Conservation (phyloP, 2,113 vertebrate species). For the Hemiprocne comata region DNA sequence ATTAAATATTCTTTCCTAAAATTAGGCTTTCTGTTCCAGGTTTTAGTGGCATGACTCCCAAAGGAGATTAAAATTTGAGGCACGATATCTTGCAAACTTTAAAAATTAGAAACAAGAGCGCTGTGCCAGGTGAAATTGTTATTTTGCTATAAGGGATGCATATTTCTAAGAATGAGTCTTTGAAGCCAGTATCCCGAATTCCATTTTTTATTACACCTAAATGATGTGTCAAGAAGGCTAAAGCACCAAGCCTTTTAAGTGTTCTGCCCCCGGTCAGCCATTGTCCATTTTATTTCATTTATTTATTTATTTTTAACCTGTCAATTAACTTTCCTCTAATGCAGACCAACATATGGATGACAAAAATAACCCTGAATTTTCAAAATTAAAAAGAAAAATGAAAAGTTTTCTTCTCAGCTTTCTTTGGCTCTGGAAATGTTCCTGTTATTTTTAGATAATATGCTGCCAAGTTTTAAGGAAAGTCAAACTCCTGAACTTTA, state of each 20-base stretch:
- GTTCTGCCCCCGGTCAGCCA: rapidly evolving
- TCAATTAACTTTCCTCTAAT: background rate
- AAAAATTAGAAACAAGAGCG: background rate
- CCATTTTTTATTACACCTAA: background rate
- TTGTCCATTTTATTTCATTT: background rate
- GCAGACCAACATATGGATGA: background rate
- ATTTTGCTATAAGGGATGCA: background rate
- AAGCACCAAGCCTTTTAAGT: background rate
- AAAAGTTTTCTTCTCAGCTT: background rate
- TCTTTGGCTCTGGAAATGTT: background rate
- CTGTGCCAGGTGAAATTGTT: background rate
- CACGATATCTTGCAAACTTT: background rate
- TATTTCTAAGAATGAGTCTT: background rate
- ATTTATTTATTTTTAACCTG: background rate
- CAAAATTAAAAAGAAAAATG: background rate
- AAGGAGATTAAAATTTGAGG: background rate
- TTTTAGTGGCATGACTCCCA: background rate
- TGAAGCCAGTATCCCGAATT: background rate
- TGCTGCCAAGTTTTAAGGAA: constrained; percentile 13
- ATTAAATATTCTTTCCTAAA: background rate
- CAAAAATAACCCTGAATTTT: background rate
- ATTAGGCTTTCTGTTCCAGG: background rate
- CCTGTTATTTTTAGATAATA: constrained; percentile 24
- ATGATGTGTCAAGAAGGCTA: background rate
- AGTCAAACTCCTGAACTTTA: constrained; percentile 4